Percentiles rank a stretch among this genome's conserved stretches.
These are phyloP conservation scores for Philereme transversata DNA, from an alignment of 2,888 invertebrate species.

Conservation along the genomic window DNA sequence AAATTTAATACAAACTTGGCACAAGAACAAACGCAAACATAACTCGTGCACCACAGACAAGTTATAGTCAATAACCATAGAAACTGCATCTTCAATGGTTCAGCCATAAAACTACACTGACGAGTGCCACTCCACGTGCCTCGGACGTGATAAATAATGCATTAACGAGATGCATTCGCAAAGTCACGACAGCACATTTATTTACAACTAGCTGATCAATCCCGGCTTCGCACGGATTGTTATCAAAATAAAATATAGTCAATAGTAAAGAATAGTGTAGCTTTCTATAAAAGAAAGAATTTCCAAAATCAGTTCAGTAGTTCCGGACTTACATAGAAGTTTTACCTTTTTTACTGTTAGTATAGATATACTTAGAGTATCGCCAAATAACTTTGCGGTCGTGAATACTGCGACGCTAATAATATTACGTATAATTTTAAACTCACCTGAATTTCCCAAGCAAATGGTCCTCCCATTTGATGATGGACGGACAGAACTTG, in stretches of 20 bases:
- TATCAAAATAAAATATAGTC: no score
- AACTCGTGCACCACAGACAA: conserved; percentile 35
- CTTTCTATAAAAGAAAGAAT: no score
- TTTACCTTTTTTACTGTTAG: no score
- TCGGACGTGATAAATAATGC: conserved; percentile 64
- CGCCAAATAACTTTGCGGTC: conserved; percentile 7
- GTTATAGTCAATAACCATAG: conserved; percentile 49
- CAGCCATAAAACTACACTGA: conserved; percentile 60
- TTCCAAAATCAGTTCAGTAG: no score
- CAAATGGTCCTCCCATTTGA: conserved; percentile 94
- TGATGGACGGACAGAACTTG: conserved; percentile 90
- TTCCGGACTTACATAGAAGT: no score
- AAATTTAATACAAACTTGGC: background rate
- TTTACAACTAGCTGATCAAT: conserved; percentile 7
- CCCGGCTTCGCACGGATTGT: no score
- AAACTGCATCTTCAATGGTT: conserved; percentile 49
- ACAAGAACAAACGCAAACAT: conserved; percentile 4
- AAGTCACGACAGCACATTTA: conserved; percentile 53
- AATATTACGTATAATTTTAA: conserved; percentile 5
- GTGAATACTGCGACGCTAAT: background rate
- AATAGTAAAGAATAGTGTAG: no score
- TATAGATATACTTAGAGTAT: background rate
- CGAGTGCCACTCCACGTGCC: conserved; percentile 65
- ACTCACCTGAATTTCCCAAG: conserved; percentile 90
- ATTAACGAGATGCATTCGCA: conserved; percentile 50